A percentile compares a stretch with the other conserved stretches of the same genome.
These are phyloP conservation scores for Formica selysi DNA, from an alignment of 1,140 invertebrate genomes.

Conservation along the genomic window DNA sequence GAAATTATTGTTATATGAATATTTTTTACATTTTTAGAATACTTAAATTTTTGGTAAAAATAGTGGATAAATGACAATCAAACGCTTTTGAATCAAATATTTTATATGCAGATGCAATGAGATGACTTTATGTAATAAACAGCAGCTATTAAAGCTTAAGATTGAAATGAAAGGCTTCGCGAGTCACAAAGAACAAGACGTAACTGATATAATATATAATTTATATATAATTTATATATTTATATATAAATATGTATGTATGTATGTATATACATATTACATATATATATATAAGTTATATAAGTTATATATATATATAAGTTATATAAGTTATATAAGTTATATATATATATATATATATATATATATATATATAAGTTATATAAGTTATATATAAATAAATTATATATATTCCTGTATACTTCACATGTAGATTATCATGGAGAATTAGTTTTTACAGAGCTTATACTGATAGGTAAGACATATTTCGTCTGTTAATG, in stretches of 20 bases:
- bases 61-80: slow-evolving; percentile 39
- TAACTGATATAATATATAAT: neutral
- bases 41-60: neutral
- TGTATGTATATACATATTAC: neutral
- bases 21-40: neutral
- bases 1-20: slow-evolving; percentile 13
- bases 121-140: slow-evolving; percentile 48
- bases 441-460: neutral
- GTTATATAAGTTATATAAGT: no score
- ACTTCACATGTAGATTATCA: neutral
- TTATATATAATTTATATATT: slow-evolving; percentile 2
- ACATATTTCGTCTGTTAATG: slow-evolving; percentile 14
- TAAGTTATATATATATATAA: no score
- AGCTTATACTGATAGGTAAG: slow-evolving; percentile 30
- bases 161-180: no score
- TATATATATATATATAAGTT: neutral
- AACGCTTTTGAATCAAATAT: slow-evolving; percentile 19
- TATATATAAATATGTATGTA: neutral
- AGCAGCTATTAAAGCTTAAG: neutral
- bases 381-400: neutral
- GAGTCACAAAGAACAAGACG: no score
- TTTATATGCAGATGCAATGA: slow-evolving; percentile 26
- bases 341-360: no score
- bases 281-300: no score
- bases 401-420: slow-evolving; percentile 4